Evolutionary conservation across 2,113 vertebrate genomes (phyloP), one percentile per base, ranked within the genome.

Genomic region (Colistium nudipinnis): DNA sequence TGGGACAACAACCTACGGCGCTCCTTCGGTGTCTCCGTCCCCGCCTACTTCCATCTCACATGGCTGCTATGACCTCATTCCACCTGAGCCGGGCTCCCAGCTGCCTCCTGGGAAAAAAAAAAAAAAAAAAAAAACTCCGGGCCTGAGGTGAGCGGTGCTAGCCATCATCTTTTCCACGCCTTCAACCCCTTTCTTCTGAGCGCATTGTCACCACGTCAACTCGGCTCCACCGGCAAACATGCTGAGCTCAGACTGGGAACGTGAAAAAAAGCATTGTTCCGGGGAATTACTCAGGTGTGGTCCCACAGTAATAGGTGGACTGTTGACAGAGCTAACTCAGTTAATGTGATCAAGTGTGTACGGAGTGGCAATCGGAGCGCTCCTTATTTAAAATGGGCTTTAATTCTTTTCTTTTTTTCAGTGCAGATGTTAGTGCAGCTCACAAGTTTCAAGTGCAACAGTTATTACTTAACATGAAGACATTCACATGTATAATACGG

Each of bases 61-160:
- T 67, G 63, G 52, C 84, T 49, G 57, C 44, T 19, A 63, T 88
- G 86, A 84, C 78, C 86, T 90, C 84, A 88, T 85, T 86, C 78
- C 73, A 84, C 79, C 81, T 86, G 79, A 89, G 71, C 69, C 41
- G 9, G 63, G 76, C 74, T 80, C 74, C 76, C 73, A 76, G 71
- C 79, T 62, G 61, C 75, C 74, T 87, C 85, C 61, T 43, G 77
- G 30, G n/a, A n/a, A n/a, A n/a, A n/a, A n/a, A 45, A 85, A 76
- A 25, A 70, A 78, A 45, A 85, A 76, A 25, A 70, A 45, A 85
- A 76, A 25, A 70, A 78, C 83, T 78, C 62, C 41, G 31, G 86
- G 82, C 79, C 72, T 75, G 43, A 83, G 68, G 63, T 68, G 49
- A 69, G 62, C 35, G 66, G 74, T 76, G 81, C 85, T 79, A 88